A percentile compares a stretch with the other conserved stretches of the same genome.
These are phyloP conservation scores for Anastrepha obliqua DNA, from an alignment of 1,140 invertebrate species.

Conservation along the genomic window DNA sequence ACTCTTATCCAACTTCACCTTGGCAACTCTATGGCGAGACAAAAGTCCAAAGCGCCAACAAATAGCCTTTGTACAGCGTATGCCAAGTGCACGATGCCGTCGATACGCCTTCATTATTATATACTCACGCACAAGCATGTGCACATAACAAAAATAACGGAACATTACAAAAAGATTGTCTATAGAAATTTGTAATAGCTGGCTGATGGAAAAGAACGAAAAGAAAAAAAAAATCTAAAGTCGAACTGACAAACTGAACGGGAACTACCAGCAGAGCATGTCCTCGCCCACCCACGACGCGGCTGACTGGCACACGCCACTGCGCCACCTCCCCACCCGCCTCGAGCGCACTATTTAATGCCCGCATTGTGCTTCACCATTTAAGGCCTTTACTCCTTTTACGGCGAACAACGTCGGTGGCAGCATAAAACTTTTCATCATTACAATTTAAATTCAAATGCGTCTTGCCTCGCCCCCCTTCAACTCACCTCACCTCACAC, in stretches of 20 bases:
- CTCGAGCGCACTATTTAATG: neutral
- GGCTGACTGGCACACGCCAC: neutral
- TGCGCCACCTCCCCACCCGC: neutral
- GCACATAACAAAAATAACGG: neutral
- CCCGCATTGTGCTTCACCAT: conserved; percentile 24
- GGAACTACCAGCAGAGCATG: neutral
- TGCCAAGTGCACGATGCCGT: neutral
- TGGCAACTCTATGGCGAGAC: neutral
- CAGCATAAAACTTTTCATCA: conserved; percentile 44
- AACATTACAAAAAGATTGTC: neutral
- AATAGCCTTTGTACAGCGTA: neutral
- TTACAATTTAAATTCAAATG: conserved; percentile 52
- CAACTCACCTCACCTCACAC: neutral
- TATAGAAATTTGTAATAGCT: conserved; percentile 14
- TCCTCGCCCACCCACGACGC: conserved; percentile 35
- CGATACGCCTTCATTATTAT: neutral
- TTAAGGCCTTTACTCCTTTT: conserved; percentile 46
- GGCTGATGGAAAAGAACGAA: neutral
- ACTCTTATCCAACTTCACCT: too few relatives aligned
- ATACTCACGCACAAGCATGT: neutral
- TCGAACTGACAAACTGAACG: neutral
- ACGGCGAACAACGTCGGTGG: conserved; percentile 5
- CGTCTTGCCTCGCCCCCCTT: neutral
- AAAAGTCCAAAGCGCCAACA: neutral
- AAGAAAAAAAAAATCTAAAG: neutral